These are phyloP conservation scores for Salarias fasciatus DNA, from an alignment of 2,797 vertebrate species.

Conservation along the genomic window DNA sequence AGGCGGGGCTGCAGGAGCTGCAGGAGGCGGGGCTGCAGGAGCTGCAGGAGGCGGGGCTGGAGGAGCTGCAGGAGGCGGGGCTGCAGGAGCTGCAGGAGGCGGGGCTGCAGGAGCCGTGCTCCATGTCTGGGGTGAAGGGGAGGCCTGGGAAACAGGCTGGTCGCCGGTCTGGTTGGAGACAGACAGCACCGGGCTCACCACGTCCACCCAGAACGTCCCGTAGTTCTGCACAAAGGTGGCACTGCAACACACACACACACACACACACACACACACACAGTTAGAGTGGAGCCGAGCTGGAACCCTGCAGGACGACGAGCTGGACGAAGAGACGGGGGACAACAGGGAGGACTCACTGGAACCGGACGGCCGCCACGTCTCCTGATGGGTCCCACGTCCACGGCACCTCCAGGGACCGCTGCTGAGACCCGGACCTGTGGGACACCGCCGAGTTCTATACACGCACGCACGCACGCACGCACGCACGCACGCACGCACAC, in stretches of 20 bases:
- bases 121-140: no score
- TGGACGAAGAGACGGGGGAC: no score
- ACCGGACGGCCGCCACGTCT: constrained; percentile 52
- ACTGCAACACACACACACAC: no score
- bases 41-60: no score
- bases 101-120: no score
- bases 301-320: no score
- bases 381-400: constrained; percentile 64
- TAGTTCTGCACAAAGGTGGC: constrained; percentile 59
- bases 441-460: constrained; percentile 74
- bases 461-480: neutral
- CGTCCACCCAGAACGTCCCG: constrained; percentile 56
- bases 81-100: no score
- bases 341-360: constrained; percentile 65
- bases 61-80: no score
- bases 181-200: constrained; percentile 49
- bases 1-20: no score
- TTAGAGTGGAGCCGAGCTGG: no score
- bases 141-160: neutral
- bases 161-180: neutral
- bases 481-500: no score
- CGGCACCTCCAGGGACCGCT: constrained; percentile 50
- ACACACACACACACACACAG: constrained; percentile 1
- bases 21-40: no score
- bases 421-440: constrained; percentile 45